phyloP scores from a whole-genome alignment of 1,140 invertebrate species.

The Drosophila nannoptera region DNA sequence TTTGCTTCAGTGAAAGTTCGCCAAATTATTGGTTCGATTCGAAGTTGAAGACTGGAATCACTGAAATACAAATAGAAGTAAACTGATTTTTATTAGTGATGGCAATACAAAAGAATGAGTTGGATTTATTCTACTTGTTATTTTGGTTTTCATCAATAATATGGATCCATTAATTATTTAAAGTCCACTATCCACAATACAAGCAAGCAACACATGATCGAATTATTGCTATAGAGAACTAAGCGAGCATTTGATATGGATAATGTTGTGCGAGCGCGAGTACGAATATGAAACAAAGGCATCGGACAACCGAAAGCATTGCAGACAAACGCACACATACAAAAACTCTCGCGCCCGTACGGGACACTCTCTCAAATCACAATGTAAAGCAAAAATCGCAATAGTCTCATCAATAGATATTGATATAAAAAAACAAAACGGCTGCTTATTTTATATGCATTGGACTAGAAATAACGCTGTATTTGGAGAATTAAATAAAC shows the following conservation, averaged over 20 bases:
- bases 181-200: constrained; percentile 28
- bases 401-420: constrained; percentile 15
- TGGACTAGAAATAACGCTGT: not conserved
- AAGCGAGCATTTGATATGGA: constrained; percentile 61
- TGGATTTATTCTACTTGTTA: not conserved
- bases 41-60: constrained; percentile 68
- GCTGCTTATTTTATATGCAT: not conserved
- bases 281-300: constrained; percentile 58
- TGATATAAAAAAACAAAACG: constrained; percentile 14
- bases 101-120: not conserved
- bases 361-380: constrained; percentile 12
- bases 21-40: constrained; percentile 53
- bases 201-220: constrained; percentile 61
- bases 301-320: constrained; percentile 62
- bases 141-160: not conserved
- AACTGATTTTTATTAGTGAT: constrained; percentile 31
- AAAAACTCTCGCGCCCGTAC: constrained; percentile 14
- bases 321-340: constrained; percentile 52
- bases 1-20: constrained; percentile 51
- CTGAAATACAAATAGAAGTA: constrained; percentile 39
- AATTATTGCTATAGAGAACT: constrained; percentile 39
- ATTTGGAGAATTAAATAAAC: constrained; percentile 10
- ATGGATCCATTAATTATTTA: constrained; percentile 23
- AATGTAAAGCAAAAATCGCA: constrained; percentile 20
- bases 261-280: constrained; percentile 39